Percentiles rank a stretch among this genome's conserved stretches.
Conservation (phyloP, 2,797 vertebrate species). For the Chanos chanos region DNA sequence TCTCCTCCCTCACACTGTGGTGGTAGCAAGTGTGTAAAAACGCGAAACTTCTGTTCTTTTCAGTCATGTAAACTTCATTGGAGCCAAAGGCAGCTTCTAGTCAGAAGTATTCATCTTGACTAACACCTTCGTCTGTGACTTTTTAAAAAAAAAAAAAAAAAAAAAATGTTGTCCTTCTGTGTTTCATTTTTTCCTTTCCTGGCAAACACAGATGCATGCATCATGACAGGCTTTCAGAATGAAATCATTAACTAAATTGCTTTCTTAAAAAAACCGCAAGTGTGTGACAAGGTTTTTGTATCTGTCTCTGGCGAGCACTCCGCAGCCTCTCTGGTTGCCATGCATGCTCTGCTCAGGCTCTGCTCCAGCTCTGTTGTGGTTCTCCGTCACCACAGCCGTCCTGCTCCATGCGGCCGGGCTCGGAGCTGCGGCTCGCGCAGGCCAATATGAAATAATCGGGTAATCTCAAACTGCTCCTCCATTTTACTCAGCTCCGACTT, state of each 20-base stretch:
- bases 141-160: no score
- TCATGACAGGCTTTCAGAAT: constrained; percentile 69
- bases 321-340: constrained; percentile 67
- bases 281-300: constrained; percentile 65
- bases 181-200: constrained; percentile 46
- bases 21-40: constrained; percentile 4
- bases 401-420: constrained; percentile 54
- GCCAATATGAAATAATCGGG: constrained; percentile 70
- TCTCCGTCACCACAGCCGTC: constrained; percentile 72
- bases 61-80: constrained; percentile 28
- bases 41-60: background rate
- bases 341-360: constrained; percentile 64
- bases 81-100: constrained; percentile 41
- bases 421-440: constrained; percentile 50
- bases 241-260: constrained; percentile 76
- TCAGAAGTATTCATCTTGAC: constrained; percentile 53
- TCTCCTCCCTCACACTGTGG: constrained; percentile 5
- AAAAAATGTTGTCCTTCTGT: constrained; percentile 38
- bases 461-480: constrained; percentile 71
- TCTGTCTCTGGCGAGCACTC: constrained; percentile 66
- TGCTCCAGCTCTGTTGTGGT: constrained; percentile 76
- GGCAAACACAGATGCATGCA: constrained; percentile 53
- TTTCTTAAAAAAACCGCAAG: constrained; percentile 72
- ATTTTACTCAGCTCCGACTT: constrained; percentile 54
- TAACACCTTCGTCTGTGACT: constrained; percentile 45